A percentile compares a stretch with the other conserved stretches of the same genome.
Evolutionary conservation across 2,113 vertebrate species (phyloP).

Genomic region (Ictalurus furcatus): DNA sequence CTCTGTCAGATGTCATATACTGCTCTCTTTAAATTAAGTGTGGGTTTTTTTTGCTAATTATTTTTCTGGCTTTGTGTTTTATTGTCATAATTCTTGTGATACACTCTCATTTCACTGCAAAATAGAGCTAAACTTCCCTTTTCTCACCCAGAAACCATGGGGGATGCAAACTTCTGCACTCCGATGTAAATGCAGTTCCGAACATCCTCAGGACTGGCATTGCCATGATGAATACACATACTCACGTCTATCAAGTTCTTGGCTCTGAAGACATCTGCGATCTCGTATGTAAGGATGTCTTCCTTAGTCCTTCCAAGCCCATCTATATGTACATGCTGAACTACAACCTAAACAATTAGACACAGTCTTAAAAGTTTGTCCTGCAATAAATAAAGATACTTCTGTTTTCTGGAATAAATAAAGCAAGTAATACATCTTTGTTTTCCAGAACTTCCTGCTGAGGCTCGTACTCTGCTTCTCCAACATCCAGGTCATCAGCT

Average conservation of each 20-base stretch:
- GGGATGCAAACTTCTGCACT: neutral
- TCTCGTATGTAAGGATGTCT: slow-evolving; percentile 90
- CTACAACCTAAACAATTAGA: slow-evolving; percentile 80
- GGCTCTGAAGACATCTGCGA: slow-evolving; percentile 87
- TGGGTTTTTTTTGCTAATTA: neutral
- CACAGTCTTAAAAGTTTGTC: neutral
- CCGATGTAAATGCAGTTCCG: neutral
- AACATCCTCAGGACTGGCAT: neutral
- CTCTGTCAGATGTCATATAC: neutral
- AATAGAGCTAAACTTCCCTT: neutral
- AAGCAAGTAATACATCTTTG: slow-evolving; percentile 81
- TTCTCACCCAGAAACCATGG: neutral
- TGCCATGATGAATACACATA: neutral
- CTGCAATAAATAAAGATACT: neutral
- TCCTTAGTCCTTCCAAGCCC: slow-evolving; percentile 93
- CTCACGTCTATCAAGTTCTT: slow-evolving; percentile 93
- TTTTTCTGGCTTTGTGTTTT: neutral
- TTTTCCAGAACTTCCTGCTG: slow-evolving; percentile 96
- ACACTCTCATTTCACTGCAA: neutral
- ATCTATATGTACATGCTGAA: slow-evolving; percentile 91
- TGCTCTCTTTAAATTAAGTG: neutral
- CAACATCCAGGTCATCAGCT: slow-evolving; percentile 85
- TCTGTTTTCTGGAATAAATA: neutral
- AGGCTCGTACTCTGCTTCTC: slow-evolving; percentile 83
- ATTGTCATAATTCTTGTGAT: neutral